Evolutionary conservation across 2,888 invertebrate genomes (phyloP).

Genomic region (Cremastinae sp.): DNA sequence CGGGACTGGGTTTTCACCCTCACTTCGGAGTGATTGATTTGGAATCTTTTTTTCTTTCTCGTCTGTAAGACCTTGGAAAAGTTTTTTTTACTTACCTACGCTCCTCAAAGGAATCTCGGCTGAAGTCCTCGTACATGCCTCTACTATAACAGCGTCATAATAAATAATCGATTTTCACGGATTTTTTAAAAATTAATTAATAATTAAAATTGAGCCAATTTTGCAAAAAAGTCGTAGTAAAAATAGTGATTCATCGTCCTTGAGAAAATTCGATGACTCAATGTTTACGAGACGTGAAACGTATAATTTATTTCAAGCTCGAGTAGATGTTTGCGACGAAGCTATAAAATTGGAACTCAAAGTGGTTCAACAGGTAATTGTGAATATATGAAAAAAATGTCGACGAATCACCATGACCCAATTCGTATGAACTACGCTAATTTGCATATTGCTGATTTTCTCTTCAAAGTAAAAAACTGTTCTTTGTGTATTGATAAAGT

Average conservation of each 20-base stretch:
- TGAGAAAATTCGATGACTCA: no score
- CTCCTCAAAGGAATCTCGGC: constrained; percentile 93
- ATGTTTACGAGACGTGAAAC: no score
- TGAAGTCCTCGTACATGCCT: constrained; percentile 93
- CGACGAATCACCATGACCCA: constrained; percentile 74
- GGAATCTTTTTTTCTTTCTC: constrained; percentile 42
- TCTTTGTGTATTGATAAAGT: neutral
- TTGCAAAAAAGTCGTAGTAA: neutral
- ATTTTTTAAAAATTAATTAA: constrained; percentile 7
- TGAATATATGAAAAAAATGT: constrained; percentile 52
- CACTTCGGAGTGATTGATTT: no score
- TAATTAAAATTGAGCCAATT: constrained; percentile 13
- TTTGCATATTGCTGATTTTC: no score
- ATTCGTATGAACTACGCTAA: constrained; percentile 74
- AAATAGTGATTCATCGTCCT: constrained; percentile 1
- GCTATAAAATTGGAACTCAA: neutral
- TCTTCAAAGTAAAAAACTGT: neutral
- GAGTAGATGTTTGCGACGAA: no score
- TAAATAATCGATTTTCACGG: constrained; percentile 74
- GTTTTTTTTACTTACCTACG: constrained; percentile 84
- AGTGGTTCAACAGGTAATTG: neutral
- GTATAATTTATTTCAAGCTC: no score
- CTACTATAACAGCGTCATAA: constrained; percentile 79
- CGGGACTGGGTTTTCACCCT: constrained; percentile 49
- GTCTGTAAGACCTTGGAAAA: constrained; percentile 23